Conservation (phyloP, 2,888 invertebrate species). For the Heliconius hortense region DNA sequence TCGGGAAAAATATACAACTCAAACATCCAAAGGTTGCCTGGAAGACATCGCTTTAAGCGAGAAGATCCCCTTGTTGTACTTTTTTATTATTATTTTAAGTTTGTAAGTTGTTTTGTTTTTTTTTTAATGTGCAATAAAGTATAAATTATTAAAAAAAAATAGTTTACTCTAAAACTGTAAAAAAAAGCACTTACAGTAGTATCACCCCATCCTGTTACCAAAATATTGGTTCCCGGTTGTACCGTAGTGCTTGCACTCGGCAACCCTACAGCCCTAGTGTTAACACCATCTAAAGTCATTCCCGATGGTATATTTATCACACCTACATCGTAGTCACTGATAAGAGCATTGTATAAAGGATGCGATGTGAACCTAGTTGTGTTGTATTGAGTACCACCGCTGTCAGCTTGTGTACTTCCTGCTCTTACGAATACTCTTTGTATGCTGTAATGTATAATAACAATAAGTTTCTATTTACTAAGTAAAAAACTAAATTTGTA, state of each 20-base stretch:
- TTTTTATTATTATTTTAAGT: too few relatives aligned
- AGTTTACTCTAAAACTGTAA: not conserved
- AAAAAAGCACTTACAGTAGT: constrained; percentile 55
- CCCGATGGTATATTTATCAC: constrained; percentile 56
- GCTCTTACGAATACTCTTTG: constrained; percentile 57
- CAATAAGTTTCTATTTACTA: not conserved
- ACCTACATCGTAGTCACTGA: constrained; percentile 73
- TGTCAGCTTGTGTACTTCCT: constrained; percentile 61
- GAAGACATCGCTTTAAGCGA: too few relatives aligned
- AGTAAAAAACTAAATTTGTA: too few relatives aligned
- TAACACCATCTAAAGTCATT: constrained; percentile 60
- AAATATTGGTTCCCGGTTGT: constrained; percentile 50
- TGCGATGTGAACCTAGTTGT: constrained; percentile 58
- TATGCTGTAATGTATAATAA: constrained; percentile 53
- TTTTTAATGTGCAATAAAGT: too few relatives aligned
- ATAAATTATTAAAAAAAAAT: too few relatives aligned
- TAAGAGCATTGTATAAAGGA: constrained; percentile 61
- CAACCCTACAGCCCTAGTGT: constrained; percentile 51
- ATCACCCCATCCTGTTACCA: constrained; percentile 70
- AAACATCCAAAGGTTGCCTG: too few relatives aligned
- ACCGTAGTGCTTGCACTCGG: constrained; percentile 49
- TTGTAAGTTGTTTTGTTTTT: too few relatives aligned
- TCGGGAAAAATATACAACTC: too few relatives aligned
- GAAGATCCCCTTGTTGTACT: too few relatives aligned
- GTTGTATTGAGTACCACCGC: constrained; percentile 67